Base-by-base conservation (phyloP, 2,888 invertebrate species). In the Galeruca laticollis region DNA sequence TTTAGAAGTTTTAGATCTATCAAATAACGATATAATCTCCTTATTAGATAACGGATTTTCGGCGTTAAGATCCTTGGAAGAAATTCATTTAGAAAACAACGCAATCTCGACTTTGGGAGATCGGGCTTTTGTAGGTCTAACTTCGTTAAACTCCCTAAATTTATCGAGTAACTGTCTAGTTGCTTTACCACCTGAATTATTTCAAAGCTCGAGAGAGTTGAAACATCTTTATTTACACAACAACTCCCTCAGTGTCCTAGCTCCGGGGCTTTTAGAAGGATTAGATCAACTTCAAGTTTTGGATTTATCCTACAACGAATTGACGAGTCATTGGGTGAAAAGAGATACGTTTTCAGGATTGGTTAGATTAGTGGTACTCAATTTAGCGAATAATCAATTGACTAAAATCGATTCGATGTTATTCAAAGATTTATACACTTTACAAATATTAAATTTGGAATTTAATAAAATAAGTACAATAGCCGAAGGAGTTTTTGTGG, bases 301-400 rank as follows among this genome's bases (percentile, higher is more conserved):
- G 75, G 93, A 94, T 84, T 86, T 94, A 79, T 92, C 92, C 56
- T 87, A 87, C 70, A 94, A 94, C 84, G 91, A 92, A 80, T 86
- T 94, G 77, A 91, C 91, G n/a, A 93, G 91, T 80, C 90, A 90
- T 76, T 93, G 92, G 91, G 90, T 94, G 60, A 92, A 92, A 78
- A 88, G 92, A 79, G 92, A 93, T 78, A 92, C 93, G 26, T 94
- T 95, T 86, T 89, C 91, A 26, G 92, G 91, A 71, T 87, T 94
- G 60, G 90, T 91, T 6, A 89, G 93, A 52, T 87, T 95, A 40
- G 91, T 93, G 68, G 90, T 93, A 68, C 87, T 95, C 70, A 93
- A 94, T 84, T 85, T 94, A 75, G 91, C 92, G 0, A 88, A 90
- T 84, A 95, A 95, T 84, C 87, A 89, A 77, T 87, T 95, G 67